These are phyloP conservation scores for Delphinapterus leucas DNA, from an alignment of 2,113 vertebrate genomes.

Conservation along the genomic window DNA sequence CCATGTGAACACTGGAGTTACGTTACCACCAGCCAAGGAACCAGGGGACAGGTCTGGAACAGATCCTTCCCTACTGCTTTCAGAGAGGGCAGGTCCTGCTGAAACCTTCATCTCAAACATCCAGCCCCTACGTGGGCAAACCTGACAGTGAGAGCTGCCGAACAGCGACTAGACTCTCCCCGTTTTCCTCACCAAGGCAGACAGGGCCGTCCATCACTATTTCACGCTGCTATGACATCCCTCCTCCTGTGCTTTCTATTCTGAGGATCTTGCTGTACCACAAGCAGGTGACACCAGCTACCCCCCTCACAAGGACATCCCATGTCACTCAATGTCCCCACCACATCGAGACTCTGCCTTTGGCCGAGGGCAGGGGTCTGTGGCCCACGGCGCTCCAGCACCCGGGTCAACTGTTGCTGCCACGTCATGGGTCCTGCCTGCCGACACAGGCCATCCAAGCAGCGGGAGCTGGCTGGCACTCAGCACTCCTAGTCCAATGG, in stretches of 20 bases:
- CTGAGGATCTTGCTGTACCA: neutral
- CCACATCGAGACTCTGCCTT: neutral
- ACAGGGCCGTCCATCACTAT: fast-evolving
- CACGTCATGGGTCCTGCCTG: neutral
- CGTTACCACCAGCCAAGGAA: neutral
- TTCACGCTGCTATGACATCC: neutral
- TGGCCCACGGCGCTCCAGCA: fast-evolving
- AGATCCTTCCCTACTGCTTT: neutral
- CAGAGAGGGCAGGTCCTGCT: fast-evolving
- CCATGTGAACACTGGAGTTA: fast-evolving
- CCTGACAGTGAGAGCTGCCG: neutral
- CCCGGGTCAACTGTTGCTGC: neutral
- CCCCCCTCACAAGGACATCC: neutral
- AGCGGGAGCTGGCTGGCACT: neutral
- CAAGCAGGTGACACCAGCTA: neutral
- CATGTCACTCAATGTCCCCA: neutral
- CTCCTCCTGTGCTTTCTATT: neutral
- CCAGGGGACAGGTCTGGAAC: neutral
- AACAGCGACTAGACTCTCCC: fast-evolving
- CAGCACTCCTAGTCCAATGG: neutral
- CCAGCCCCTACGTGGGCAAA: neutral
- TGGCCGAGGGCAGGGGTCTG: neutral
- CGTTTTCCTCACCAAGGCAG: neutral
- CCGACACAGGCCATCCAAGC: neutral
- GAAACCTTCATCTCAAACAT: neutral